Conservation (phyloP, 2,797 vertebrate species). For the Paramormyrops hopkinsi region DNA sequence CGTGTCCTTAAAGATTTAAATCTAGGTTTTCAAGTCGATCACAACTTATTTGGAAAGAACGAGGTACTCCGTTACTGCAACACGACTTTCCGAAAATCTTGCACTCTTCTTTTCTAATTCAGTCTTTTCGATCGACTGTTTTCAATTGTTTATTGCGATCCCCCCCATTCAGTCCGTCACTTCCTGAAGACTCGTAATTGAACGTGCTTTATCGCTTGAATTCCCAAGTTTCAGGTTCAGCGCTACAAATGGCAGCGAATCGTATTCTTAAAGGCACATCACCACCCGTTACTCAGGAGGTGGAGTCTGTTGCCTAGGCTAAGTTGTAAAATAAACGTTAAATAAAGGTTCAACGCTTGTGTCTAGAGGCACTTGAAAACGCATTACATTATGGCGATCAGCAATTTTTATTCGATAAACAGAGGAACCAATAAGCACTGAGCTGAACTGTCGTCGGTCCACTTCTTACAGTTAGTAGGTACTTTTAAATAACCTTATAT, state of each 20-base stretch:
- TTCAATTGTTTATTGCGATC: neutral
- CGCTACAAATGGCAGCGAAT: neutral
- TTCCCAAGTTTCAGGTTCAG: constrained; percentile 11
- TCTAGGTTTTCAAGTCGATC: too few relatives aligned
- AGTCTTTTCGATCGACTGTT: neutral
- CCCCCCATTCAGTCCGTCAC: neutral
- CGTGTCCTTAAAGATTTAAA: neutral
- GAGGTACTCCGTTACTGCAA: neutral
- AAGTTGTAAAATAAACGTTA: neutral
- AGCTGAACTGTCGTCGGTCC: neutral
- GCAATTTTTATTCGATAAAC: neutral
- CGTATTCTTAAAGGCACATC: constrained; percentile 4
- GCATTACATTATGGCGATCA: neutral
- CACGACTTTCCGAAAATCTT: neutral
- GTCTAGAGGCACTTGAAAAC: neutral
- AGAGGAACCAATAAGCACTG: neutral
- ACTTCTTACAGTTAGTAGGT: neutral
- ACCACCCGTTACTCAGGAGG: neutral
- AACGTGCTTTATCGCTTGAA: neutral
- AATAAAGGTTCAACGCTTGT: neutral
- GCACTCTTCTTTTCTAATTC: neutral
- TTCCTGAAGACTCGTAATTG: neutral
- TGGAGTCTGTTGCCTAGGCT: neutral
- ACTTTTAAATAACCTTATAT: neutral
- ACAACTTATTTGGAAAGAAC: neutral